Conservation (phyloP, 2,797 vertebrate genomes). For the Sitta carolinensis region DNA sequence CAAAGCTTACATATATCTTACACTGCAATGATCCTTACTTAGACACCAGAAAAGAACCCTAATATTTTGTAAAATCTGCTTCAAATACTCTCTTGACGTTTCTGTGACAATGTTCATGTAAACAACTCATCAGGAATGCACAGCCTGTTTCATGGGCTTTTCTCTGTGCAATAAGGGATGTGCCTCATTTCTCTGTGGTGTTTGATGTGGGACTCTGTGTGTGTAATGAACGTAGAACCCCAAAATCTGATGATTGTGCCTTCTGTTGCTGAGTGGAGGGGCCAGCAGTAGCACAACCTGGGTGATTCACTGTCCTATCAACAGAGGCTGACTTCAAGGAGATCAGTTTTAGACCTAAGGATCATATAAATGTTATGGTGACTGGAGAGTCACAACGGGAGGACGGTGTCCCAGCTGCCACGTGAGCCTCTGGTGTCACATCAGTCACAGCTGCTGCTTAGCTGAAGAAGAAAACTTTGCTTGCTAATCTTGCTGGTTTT, state of each 20-base stretch:
- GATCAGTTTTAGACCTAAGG: not conserved
- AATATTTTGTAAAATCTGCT: not conserved
- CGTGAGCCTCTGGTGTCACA: not conserved
- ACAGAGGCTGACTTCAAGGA: not conserved
- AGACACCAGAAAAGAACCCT: not conserved
- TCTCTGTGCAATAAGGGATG: not conserved
- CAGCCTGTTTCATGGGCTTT: conserved; percentile 15
- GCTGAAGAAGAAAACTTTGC: not conserved
- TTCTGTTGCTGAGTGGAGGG: not conserved
- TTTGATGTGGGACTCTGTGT: not conserved
- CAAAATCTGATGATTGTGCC: not conserved
- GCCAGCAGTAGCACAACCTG: not conserved
- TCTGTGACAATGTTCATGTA: conserved; percentile 4
- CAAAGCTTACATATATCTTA: not conserved
- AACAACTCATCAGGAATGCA: conserved; percentile 7
- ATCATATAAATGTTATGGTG: accelerated
- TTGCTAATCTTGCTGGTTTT: not conserved
- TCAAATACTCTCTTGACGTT: conserved; percentile 36
- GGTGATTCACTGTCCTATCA: not conserved
- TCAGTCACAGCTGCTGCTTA: not conserved
- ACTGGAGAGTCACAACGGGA: not conserved
- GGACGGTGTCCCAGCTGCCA: not conserved
- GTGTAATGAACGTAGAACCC: not conserved
- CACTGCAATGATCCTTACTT: not conserved
- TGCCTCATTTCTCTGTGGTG: not conserved